These are phyloP conservation scores for Lichenostomus cassidix DNA, from an alignment of 2,113 vertebrate genomes.

Conservation along the genomic window DNA sequence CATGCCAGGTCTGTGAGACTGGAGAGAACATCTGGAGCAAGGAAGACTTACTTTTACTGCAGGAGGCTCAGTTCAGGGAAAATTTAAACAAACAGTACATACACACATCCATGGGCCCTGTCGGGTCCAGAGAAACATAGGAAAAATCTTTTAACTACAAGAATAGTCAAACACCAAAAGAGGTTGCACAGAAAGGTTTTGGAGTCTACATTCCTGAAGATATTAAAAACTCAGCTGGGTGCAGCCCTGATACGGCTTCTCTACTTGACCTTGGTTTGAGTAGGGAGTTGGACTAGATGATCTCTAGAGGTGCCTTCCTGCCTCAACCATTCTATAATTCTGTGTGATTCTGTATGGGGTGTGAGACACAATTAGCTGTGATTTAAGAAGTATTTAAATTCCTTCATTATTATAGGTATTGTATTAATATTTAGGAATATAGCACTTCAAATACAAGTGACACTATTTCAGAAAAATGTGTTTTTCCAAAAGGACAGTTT, in stretches of 20 bases:
- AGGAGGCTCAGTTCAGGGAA: not conserved
- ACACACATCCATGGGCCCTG: not conserved
- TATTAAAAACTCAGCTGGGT: not conserved
- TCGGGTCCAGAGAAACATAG: not conserved
- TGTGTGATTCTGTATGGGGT: not conserved
- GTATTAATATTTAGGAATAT: not conserved
- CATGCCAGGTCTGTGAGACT: not conserved
- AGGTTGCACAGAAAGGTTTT: not conserved
- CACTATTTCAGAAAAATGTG: not conserved
- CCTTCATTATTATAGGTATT: not conserved
- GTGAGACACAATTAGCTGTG: not conserved
- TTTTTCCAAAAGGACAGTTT: not conserved
- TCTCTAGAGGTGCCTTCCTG: not conserved
- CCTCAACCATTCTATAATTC: not conserved
- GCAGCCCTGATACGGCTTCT: not conserved
- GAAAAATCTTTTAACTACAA: not conserved
- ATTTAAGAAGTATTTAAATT: not conserved
- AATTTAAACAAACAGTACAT: not conserved
- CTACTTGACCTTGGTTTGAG: not conserved
- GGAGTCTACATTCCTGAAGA: not conserved
- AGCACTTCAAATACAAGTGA: not conserved
- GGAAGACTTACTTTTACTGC: not conserved
- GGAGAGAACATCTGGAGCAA: rapidly evolving
- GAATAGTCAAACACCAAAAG: not conserved
- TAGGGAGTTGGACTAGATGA: not conserved